A percentile compares a stretch with the other conserved stretches of the same genome.
Evolutionary conservation across 2,797 vertebrate genomes (phyloP).

Genomic region (Acestrorhynchus altus): DNA sequence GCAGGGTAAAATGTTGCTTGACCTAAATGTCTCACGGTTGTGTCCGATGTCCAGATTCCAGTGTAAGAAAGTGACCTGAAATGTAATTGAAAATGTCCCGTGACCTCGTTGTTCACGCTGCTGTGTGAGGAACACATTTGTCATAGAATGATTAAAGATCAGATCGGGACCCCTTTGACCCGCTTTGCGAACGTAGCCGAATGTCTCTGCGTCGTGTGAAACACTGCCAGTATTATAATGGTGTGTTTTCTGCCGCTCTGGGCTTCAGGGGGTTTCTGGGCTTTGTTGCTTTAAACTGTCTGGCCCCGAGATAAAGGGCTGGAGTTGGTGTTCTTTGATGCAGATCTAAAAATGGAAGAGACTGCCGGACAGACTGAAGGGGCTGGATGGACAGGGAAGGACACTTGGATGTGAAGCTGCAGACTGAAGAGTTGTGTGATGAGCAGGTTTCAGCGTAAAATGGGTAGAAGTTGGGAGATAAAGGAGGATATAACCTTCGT

Average conservation of each 20-base stretch:
- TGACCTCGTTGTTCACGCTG: too few species aligned
- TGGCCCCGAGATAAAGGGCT: conserved; percentile 44
- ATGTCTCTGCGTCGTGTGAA: conserved; percentile 34
- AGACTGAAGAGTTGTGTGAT: neutral
- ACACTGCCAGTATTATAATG: conserved; percentile 25
- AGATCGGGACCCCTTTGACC: too few species aligned
- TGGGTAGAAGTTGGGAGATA: too few species aligned
- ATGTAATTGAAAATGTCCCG: too few species aligned
- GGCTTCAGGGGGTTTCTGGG: conserved; percentile 30
- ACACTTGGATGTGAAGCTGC: conserved; percentile 7
- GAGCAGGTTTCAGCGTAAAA: neutral
- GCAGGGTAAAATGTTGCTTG: too few species aligned
- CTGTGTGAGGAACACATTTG: too few species aligned
- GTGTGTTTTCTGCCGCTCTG: conserved; percentile 52
- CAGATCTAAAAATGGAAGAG: conserved; percentile 48
- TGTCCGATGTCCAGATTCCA: too few species aligned
- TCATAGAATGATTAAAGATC: too few species aligned
- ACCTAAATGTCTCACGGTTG: too few species aligned
- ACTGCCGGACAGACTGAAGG: neutral
- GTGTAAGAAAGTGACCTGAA: too few species aligned
- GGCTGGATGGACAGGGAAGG: conserved; percentile 38
- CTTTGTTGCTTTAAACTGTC: conserved; percentile 56
- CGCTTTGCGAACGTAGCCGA: too few species aligned
- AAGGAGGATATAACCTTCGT: too few species aligned
- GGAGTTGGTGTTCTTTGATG: conserved; percentile 56